Percentiles rank a stretch among this genome's conserved stretches.
These are phyloP conservation scores for Andrena minutula DNA, from an alignment of 2,888 invertebrate species.

Conservation along the genomic window DNA sequence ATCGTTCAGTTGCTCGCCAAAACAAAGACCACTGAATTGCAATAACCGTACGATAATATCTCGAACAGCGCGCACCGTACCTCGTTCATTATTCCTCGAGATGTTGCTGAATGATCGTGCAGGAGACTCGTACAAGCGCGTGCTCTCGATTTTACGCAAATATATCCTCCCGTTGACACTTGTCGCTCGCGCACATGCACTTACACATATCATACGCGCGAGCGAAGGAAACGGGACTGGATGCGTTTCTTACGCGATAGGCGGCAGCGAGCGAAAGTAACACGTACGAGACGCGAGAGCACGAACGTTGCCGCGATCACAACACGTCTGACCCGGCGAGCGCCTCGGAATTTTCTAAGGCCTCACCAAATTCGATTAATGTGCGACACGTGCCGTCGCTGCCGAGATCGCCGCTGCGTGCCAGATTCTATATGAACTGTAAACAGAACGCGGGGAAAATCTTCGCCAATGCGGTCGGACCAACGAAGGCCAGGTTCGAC, in stretches of 20 bases:
- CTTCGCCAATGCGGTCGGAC: conserved; percentile 5
- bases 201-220: not conserved
- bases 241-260: conserved; percentile 16
- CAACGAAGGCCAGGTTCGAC: conserved; percentile 15
- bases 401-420: conserved; percentile 17
- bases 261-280: conserved; percentile 13
- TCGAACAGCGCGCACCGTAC: conserved; percentile 52
- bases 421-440: conserved; percentile 4
- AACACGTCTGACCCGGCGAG: conserved; percentile 16
- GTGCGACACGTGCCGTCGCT: conserved; percentile 52
- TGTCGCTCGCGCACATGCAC: not conserved
- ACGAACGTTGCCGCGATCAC: conserved; percentile 17
- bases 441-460: conserved; percentile 2
- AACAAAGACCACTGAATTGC: conserved; percentile 1
- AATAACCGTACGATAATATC: not conserved
- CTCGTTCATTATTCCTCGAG: conserved; percentile 69
- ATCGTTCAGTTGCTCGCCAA: not conserved
- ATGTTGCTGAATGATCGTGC: conserved; percentile 28
- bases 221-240: not conserved
- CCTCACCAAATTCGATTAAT: conserved; percentile 77
- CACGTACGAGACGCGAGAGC: conserved; percentile 17
- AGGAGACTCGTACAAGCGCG: conserved; percentile 6
- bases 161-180: conserved; percentile 9
- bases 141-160: conserved; percentile 14
- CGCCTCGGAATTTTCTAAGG: conserved; percentile 73